A percentile compares a stretch with the other conserved stretches of the same genome.
Evolutionary conservation across 2,113 vertebrate species (phyloP).

Genomic region (Vidua chalybeata): DNA sequence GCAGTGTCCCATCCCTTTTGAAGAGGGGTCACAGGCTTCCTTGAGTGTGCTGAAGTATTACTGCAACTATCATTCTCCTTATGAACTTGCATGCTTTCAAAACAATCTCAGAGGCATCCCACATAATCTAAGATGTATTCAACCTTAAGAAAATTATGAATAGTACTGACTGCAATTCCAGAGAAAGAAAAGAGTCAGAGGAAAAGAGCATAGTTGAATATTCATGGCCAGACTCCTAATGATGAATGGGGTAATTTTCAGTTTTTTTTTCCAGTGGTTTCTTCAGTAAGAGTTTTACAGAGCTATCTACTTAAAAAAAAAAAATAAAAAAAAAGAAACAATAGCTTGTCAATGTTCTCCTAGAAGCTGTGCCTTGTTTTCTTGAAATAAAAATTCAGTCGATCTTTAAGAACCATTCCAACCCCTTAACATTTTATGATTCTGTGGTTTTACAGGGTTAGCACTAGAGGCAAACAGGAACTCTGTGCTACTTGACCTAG

Average conservation of each 20-base stretch:
- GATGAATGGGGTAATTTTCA: neutral
- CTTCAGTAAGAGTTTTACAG: neutral
- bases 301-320: neutral
- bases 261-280: neutral
- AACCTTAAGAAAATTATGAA: neutral
- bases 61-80: neutral
- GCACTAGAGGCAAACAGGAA: neutral
- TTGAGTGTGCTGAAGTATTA: neutral
- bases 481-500: neutral
- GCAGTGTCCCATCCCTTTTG: neutral
- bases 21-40: neutral
- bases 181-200: neutral
- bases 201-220: neutral
- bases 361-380: neutral
- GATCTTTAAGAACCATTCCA: neutral
- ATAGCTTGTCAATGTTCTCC: neutral
- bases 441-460: neutral
- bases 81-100: neutral
- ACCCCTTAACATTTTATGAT: neutral
- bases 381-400: neutral
- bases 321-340: neutral
- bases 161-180: neutral
- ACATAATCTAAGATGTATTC: neutral
- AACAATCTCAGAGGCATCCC: neutral
- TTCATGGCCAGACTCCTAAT: neutral